These are phyloP conservation scores for Muricea muricata DNA, from an alignment of 92 coral and sea anemone genomes.

Conservation along the genomic window DNA sequence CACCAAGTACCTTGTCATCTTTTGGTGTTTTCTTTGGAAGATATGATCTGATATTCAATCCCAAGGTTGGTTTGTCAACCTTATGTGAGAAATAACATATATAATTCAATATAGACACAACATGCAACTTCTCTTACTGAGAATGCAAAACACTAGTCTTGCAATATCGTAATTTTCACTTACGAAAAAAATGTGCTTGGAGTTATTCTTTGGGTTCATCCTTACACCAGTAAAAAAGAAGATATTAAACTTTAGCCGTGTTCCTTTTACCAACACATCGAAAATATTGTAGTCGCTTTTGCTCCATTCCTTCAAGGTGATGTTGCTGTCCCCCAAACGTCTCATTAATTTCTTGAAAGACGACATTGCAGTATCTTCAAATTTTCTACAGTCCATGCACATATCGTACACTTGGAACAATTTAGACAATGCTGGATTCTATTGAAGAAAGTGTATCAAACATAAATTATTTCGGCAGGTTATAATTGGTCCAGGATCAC, in stretches of 20 bases:
- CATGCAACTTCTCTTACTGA: too few relatives aligned
- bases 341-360: slow-evolving; percentile 71
- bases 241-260: slow-evolving; percentile 60
- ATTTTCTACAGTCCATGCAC: slow-evolving; percentile 72
- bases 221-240: slow-evolving; percentile 62
- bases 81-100: not conserved
- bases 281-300: slow-evolving; percentile 71
- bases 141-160: too few relatives aligned
- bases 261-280: slow-evolving; percentile 55
- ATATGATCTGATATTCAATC: not conserved
- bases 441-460: not conserved
- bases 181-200: slow-evolving; percentile 73
- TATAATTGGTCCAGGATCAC: too few relatives aligned
- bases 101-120: too few relatives aligned
- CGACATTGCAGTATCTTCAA: slow-evolving; percentile 69
- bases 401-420: slow-evolving; percentile 78
- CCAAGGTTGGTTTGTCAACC: slow-evolving; percentile 1
- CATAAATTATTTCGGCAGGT: not conserved
- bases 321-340: slow-evolving; percentile 76
- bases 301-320: slow-evolving; percentile 76
- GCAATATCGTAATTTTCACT: slow-evolving; percentile 22
- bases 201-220: slow-evolving; percentile 73
- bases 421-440: slow-evolving; percentile 87
- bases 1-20: not conserved
- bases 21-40: slow-evolving; percentile 15